Evolutionary conservation across 2,797 vertebrate genomes (phyloP).

Genomic region (Pangasius larnaudii): DNA sequence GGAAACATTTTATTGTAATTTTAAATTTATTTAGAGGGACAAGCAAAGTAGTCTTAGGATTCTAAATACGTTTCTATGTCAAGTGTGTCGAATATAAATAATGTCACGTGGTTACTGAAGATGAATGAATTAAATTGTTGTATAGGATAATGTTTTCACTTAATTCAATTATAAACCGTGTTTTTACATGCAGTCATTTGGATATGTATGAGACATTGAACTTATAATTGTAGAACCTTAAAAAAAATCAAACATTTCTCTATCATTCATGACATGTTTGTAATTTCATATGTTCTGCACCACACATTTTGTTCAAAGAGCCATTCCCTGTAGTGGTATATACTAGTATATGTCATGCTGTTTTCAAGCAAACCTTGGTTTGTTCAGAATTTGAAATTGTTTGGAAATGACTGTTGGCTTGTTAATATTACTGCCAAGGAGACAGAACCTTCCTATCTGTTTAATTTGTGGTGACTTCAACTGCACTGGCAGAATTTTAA

Average conservation of each 20-base stretch:
- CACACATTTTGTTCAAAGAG: neutral
- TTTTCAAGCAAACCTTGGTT: neutral
- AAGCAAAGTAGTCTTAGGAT: neutral
- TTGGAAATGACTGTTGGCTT: neutral
- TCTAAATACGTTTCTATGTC: neutral
- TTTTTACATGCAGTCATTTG: no score
- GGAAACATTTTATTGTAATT: neutral
- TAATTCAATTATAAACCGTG: neutral
- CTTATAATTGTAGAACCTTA: no score
- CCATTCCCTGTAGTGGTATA: neutral
- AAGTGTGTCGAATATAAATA: neutral
- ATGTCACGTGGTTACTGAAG: neutral
- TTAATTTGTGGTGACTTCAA: slow-evolving; percentile 26
- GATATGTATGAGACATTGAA: no score
- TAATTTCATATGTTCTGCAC: no score
- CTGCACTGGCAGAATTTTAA: slow-evolving; percentile 62
- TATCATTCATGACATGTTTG: no score
- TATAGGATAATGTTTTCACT: neutral
- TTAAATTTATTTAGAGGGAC: no score
- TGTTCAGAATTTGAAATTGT: neutral
- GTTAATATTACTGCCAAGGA: neutral
- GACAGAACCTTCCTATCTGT: slow-evolving; percentile 7
- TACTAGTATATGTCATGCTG: neutral
- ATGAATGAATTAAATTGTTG: neutral
- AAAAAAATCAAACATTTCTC: no score